Evolutionary conservation across 64 coral and sea anemone genomes (phyloP).

Genomic region (Acropora tenuis): DNA sequence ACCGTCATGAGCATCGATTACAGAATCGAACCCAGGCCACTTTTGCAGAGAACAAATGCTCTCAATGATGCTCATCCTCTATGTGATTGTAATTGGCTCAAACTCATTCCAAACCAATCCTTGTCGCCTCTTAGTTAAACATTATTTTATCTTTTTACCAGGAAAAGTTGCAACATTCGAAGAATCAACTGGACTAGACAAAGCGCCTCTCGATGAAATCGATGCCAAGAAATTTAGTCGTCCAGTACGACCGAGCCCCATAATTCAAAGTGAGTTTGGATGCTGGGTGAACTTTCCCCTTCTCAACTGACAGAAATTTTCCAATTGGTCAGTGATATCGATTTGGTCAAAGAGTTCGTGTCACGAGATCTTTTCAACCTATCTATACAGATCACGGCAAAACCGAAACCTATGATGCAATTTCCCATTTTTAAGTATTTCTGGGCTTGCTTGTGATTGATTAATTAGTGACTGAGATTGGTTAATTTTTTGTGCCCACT

Average conservation of each 20-base stretch:
- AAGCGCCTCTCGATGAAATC: not conserved
- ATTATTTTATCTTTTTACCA: not conserved
- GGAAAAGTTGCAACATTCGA: slow-evolving; percentile 22
- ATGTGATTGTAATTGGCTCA: not conserved
- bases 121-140: not conserved
- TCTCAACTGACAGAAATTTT: not conserved
- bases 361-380: not conserved
- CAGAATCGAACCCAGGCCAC: too few species aligned
- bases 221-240: not conserved
- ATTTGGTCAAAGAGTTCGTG: not conserved
- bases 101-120: not conserved
- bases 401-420: not conserved
- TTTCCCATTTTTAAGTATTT: too few species aligned
- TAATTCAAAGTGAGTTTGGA: slow-evolving; percentile 10
- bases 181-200: not conserved
- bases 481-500: too few species aligned
- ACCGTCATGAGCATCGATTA: too few species aligned
- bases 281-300: too few species aligned
- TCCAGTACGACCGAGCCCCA: not conserved
- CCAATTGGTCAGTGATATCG: not conserved
- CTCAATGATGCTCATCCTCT: too few species aligned
- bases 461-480: not conserved
- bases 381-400: not conserved
- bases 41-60: too few species aligned
- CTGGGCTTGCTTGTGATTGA: not conserved